Percentiles rank a stretch among this genome's conserved stretches.
Evolutionary conservation across 2,113 vertebrate genomes (phyloP).

Genomic region (Hydropotes inermis): DNA sequence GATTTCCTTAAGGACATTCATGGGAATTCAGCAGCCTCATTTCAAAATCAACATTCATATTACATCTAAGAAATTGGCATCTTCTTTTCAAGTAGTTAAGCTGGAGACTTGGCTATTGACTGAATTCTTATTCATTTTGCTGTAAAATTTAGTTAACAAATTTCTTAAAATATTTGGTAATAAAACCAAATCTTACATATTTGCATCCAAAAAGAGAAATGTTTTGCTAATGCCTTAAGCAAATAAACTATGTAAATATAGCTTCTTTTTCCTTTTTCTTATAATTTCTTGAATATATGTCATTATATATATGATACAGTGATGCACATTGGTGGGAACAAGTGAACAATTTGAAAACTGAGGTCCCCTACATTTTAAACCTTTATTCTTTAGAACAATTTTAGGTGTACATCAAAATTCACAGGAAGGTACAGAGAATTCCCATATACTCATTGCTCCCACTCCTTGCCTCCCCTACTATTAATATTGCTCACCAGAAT

Average conservation of each 20-base stretch:
- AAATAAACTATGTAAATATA: not conserved
- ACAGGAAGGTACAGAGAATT: not conserved
- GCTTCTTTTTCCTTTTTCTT: not conserved
- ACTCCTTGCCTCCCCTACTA: not conserved
- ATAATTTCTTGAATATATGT: not conserved
- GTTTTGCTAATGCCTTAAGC: not conserved
- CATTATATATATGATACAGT: not conserved
- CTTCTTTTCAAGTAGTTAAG: not conserved
- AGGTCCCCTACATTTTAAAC: not conserved
- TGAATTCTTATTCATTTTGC: not conserved
- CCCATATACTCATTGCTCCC: not conserved
- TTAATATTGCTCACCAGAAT: not conserved
- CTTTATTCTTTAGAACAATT: not conserved
- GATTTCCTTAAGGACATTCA: slow-evolving; percentile 24
- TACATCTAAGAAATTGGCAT: not conserved
- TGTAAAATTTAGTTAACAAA: not conserved
- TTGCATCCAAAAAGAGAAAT: not conserved
- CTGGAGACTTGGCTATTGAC: not conserved
- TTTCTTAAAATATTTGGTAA: slow-evolving; percentile 18
- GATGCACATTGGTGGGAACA: not conserved
- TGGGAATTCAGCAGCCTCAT: not conserved
- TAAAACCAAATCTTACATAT: not conserved
- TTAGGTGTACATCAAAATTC: not conserved
- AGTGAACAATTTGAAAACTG: not conserved
- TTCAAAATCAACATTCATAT: not conserved